phyloP scores from a whole-genome alignment of 2,113 vertebrate genomes.

The Mesocricetus auratus region DNA sequence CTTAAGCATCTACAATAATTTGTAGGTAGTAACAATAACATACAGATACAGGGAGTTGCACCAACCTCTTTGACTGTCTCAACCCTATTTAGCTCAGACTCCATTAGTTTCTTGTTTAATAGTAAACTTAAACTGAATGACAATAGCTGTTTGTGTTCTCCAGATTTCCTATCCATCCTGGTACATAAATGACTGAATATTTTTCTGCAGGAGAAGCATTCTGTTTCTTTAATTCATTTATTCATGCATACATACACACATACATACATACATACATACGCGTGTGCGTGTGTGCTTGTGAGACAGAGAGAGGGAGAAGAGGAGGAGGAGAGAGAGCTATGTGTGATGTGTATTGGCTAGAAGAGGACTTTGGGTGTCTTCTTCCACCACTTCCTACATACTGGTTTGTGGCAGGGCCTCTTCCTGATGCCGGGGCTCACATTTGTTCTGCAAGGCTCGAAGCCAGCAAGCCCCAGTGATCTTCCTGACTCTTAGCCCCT shows the following conservation, averaged over 20 bases:
- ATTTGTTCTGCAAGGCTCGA: neutral
- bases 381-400: neutral
- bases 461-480: neutral
- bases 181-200: neutral
- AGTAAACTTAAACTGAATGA: neutral
- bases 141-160: no score
- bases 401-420: neutral
- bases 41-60: neutral
- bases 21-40: neutral
- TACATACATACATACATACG: rapidly evolving
- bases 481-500: neutral
- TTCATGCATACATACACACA: neutral
- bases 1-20: neutral
- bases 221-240: neutral
- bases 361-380: neutral
- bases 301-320: no score
- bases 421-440: neutral
- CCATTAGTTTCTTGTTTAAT: slow-evolving; percentile 5
- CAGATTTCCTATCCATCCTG: neutral
- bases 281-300: neutral
- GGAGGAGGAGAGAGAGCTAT: no score
- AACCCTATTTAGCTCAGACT: neutral
- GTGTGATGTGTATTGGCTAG: neutral
- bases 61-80: neutral
- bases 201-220: neutral